Evolutionary conservation across 2,888 invertebrate species (phyloP).

Genomic region (Euproctis similis): DNA sequence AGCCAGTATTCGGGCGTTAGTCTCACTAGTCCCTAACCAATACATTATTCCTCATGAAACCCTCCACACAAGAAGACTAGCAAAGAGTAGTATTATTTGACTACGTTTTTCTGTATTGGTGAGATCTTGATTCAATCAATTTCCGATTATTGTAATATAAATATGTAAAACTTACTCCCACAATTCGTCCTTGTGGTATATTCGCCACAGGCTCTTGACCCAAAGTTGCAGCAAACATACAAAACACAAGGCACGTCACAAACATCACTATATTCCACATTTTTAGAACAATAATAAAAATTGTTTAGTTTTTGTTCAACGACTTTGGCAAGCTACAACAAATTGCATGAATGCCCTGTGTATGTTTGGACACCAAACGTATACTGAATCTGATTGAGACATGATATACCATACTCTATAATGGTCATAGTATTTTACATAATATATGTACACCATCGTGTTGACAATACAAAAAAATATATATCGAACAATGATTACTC

Average conservation of each 20-base stretch:
- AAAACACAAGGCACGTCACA: constrained; percentile 16
- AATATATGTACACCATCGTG: constrained; percentile 21
- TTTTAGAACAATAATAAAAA: neutral
- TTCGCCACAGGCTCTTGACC: constrained; percentile 71
- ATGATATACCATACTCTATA: too few species aligned
- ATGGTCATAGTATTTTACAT: constrained; percentile 4
- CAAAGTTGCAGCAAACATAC: constrained; percentile 15
- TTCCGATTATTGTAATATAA: too few species aligned
- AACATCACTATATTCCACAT: constrained; percentile 10
- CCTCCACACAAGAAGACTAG: too few species aligned
- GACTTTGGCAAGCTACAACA: neutral
- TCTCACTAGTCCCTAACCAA: too few species aligned
- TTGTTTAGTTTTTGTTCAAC: neutral
- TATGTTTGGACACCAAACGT: too few species aligned
- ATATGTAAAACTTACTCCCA: constrained; percentile 67
- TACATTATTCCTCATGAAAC: too few species aligned
- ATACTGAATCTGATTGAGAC: too few species aligned
- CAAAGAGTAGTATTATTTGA: too few species aligned
- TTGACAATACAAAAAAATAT: constrained; percentile 53
- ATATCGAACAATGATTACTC: constrained; percentile 64
- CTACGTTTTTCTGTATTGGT: too few species aligned
- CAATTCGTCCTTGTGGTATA: constrained; percentile 74
- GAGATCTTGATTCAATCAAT: too few species aligned
- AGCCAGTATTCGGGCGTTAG: too few species aligned
- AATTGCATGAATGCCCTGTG: too few species aligned